Evolutionary conservation across 2,888 invertebrate genomes (phyloP), one percentile per base, ranked within the genome.

Genomic region (Actias luna): DNA sequence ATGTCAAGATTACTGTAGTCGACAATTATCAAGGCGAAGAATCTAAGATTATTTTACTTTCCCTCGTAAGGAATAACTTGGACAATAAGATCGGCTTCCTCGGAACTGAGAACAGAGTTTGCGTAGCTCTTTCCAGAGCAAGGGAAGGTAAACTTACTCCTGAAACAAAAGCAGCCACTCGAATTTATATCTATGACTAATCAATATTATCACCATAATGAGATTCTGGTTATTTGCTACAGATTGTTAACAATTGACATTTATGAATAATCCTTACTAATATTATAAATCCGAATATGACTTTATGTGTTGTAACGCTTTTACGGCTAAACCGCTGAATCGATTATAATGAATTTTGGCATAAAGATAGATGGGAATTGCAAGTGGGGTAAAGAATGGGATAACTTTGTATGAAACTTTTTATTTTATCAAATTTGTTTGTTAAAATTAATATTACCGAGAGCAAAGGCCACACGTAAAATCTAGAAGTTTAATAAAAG

Each of bases 21-120:
- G 97, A 97, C 78, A 96, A 96, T 78, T 97, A 94, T 76, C 97
- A 97, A 89, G 97, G 97, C 0, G 95, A 96, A 75, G 97, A 97
- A 80, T 95, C 94, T 29, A 94, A 95, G 73, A 96, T 97, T 58
- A 95, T 97, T 66, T 82, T 97, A 8, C 83, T 97, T 27, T 96
- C 97, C 0, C 88, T 97, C 12, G 97, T 97, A 1, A 93, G 97
- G 63, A 96, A 95, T 76, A 96, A 96, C 74, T 67, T 82, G 0
- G 86, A 94, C 0, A 92, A 93, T 33, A 93, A 93, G 59, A 95
- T 96, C 69, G 97, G 97, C 5, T 97, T 96, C 83, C 87, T 97
- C 31, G 93, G 90, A 16, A 94, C 93, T 22, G 93, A 94, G 64
- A 97, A 97, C 83, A 92, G 97, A 61, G 94, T 96, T 60, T 96